Percentiles rank a stretch among this genome's conserved stretches.
Conservation (phyloP, 2,888 invertebrate species). For the Tipula unca region DNA sequence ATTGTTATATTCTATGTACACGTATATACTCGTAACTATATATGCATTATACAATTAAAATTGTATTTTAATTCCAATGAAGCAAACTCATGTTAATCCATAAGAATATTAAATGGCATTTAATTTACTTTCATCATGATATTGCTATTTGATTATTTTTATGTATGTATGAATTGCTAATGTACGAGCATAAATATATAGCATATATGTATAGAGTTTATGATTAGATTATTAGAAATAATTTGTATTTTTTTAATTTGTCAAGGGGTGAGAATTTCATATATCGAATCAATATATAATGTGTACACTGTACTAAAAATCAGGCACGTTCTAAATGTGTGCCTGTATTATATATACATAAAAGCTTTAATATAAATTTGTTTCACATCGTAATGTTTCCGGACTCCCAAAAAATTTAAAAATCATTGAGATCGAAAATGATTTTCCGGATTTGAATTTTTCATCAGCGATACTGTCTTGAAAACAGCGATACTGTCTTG, state of each 20-base stretch:
- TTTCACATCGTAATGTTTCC: no score
- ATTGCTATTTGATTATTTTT: not conserved
- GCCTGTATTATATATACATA: no score
- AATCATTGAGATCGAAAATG: not conserved
- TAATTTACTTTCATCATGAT: not conserved
- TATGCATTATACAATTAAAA: not conserved
- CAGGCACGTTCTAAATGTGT: no score
- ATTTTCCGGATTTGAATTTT: not conserved
- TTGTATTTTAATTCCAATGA: not conserved
- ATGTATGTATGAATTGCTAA: not conserved
- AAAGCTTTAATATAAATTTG: no score
- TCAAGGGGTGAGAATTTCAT: not conserved
- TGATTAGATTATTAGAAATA: not conserved
- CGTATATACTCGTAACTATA: not conserved
- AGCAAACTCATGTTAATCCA: not conserved
- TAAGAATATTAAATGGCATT: not conserved
- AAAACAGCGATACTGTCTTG: no score
- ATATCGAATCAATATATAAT: not conserved
- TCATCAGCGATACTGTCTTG: no score
- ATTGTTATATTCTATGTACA: not conserved
- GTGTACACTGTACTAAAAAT: no score
- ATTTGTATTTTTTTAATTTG: not conserved
- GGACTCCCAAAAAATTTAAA: no score
- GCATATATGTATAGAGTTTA: not conserved
- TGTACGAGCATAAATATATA: not conserved